A percentile compares a stretch with the other conserved stretches of the same genome.
phyloP scores from a whole-genome alignment of 2,113 vertebrate species.

The Myotis davidii region DNA sequence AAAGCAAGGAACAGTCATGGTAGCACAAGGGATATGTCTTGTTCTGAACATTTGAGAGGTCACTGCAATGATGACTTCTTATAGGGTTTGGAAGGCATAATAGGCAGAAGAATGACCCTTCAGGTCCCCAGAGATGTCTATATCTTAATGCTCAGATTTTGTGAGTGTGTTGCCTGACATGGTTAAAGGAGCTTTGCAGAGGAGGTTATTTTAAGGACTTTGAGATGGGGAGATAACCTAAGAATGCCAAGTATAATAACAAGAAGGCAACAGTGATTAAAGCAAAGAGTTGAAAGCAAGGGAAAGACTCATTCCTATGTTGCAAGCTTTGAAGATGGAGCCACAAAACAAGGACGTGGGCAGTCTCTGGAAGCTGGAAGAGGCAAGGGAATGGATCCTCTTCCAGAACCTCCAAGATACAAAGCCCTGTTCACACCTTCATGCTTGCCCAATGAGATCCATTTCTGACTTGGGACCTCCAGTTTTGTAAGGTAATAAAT shows the following conservation, averaged over 20 bases:
- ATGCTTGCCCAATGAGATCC: background rate
- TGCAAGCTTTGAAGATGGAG: background rate
- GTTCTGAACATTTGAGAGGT: background rate
- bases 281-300: too few species aligned
- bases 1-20: background rate
- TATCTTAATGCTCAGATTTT: background rate
- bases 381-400: fast-evolving
- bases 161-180: background rate
- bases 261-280: background rate
- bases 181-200: background rate
- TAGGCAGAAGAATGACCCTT: background rate
- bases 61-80: background rate
- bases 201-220: background rate
- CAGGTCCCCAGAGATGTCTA: background rate
- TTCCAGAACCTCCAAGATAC: background rate
- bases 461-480: background rate
- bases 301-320: fast-evolving
- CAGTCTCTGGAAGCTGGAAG: background rate
- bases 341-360: background rate
- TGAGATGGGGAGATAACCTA: background rate
- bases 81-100: background rate
- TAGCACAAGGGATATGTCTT: background rate
- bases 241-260: background rate
- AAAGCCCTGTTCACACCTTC: fast-evolving
- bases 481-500: background rate